Evolutionary conservation across 2,797 vertebrate genomes (phyloP), one percentile per base, ranked within the genome.

Genomic region (Karalla daura): DNA sequence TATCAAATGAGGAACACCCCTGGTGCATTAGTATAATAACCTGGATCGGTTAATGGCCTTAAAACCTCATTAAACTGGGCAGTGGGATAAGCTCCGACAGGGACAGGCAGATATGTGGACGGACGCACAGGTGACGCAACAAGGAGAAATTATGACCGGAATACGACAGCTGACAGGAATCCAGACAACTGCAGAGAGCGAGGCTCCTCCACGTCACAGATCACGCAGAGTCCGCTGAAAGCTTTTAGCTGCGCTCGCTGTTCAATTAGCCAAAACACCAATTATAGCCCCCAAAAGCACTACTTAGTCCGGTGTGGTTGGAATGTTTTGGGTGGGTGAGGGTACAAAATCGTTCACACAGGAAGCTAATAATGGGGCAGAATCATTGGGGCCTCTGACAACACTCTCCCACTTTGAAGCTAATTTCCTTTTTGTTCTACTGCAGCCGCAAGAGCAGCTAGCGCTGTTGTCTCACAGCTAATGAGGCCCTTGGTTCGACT

Each of bases 1-100:
- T 72, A 80, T 82, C 70, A 81, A 75, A 86, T 86, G 64, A 80
- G 74, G 86, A 78, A 82, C 80, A 80, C 68, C 81, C 65, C 63
- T 66, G 66, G 60, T 77, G 82, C 75, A 74, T 80, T 79, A 73
- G 77, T 65, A 79, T 79, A 86, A 85, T 80, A 82, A 78, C 83
- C 62, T 85, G 58, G 78, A 84, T 86, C 74, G 75, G 79, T 83
- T 86, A 86, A 86, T 88, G 79, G 78, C 80, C 67, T 84, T 83
- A 77, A 84, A 86, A 84, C 80, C 85, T 85, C 21, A 85, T 89
- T 90, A 86, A 64, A 63, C 52, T 54, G 73, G 61, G 73, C 74
- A 75, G 61, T 68, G 44, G 71, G 63, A 83, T 70, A 74, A 62
- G 56, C 78, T 77, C 59, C 49, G 71, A 86, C 70, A 39, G 25